Evolutionary conservation across 2,888 invertebrate species (phyloP).

Genomic region (Candidula unifasciata): DNA sequence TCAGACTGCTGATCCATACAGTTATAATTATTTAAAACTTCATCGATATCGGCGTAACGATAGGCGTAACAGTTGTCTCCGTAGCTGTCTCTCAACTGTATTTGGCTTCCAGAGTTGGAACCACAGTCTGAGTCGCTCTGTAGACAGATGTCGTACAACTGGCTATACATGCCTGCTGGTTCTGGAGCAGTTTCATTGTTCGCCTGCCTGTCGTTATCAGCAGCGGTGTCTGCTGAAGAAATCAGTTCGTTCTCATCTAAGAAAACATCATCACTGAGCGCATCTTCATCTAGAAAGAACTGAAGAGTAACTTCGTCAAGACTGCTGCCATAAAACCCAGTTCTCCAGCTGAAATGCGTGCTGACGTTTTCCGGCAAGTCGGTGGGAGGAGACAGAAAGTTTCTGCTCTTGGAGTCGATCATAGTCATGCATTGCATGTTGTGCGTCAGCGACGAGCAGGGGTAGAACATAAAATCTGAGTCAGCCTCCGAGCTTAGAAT

Average conservation of each 20-base stretch:
- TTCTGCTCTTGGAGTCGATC: constrained; percentile 18
- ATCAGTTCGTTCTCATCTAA: constrained; percentile 15
- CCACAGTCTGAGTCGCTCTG: background rate
- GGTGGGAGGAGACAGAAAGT: background rate
- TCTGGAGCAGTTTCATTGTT: background rate
- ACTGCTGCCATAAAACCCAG: constrained; percentile 42
- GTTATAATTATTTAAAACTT: constrained; percentile 16
- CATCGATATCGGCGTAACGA: constrained; percentile 45
- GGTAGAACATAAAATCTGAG: constrained; percentile 46
- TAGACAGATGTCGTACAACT: background rate
- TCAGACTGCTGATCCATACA: background rate
- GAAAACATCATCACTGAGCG: constrained; percentile 51
- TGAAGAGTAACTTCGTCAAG: constrained; percentile 43
- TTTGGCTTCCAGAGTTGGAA: background rate
- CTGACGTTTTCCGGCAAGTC: constrained; percentile 20
- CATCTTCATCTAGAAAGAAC: constrained; percentile 48
- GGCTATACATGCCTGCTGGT: too few relatives aligned
- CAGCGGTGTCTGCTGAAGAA: background rate
- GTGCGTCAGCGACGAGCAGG: constrained; percentile 11
- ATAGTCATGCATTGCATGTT: constrained; percentile 14
- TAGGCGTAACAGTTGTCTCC: constrained; percentile 37
- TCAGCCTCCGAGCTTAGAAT: constrained; percentile 45
- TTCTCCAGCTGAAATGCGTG: constrained; percentile 26
- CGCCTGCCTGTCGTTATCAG: background rate
- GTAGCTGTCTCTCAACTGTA: background rate